Evolutionary conservation across 2,888 invertebrate species (phyloP).

Genomic region (Oithona nana): DNA sequence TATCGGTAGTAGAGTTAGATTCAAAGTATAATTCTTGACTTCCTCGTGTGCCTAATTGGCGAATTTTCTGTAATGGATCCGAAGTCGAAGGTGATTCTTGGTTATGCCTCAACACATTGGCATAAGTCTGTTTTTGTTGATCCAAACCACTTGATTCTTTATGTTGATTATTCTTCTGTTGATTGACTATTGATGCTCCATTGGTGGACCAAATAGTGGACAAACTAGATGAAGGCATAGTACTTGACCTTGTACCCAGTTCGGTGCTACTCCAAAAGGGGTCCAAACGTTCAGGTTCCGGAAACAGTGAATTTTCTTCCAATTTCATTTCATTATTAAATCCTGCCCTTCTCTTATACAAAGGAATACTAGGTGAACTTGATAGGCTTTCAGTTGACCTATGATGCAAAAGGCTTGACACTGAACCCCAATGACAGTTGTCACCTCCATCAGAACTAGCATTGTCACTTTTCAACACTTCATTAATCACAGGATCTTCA

Average conservation of each 20-base stretch:
- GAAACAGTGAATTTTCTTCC: not conserved
- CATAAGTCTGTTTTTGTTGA: not conserved
- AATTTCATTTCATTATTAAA: not conserved
- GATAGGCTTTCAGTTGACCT: too few relatives aligned
- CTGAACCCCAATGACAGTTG: not conserved
- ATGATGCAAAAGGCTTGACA: too few relatives aligned
- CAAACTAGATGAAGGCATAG: not conserved
- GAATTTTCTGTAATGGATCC: not conserved
- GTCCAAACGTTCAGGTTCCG: not conserved
- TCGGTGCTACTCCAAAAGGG: not conserved
- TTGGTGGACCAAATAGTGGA: not conserved
- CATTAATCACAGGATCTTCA: not conserved
- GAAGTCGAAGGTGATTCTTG: not conserved
- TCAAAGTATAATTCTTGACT: not conserved
- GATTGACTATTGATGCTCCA: not conserved
- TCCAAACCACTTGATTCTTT: not conserved
- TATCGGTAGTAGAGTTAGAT: not conserved
- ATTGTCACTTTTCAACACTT: not conserved
- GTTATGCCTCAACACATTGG: not conserved
- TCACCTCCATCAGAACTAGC: not conserved
- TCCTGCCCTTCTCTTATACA: conserved; percentile 1
- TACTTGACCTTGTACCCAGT: not conserved
- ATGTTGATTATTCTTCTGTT: too few relatives aligned
- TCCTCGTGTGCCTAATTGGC: not conserved
- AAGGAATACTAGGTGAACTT: not conserved